Base-by-base conservation (phyloP, 2,888 invertebrate genomes). In the Saturnia japonica region DNA sequence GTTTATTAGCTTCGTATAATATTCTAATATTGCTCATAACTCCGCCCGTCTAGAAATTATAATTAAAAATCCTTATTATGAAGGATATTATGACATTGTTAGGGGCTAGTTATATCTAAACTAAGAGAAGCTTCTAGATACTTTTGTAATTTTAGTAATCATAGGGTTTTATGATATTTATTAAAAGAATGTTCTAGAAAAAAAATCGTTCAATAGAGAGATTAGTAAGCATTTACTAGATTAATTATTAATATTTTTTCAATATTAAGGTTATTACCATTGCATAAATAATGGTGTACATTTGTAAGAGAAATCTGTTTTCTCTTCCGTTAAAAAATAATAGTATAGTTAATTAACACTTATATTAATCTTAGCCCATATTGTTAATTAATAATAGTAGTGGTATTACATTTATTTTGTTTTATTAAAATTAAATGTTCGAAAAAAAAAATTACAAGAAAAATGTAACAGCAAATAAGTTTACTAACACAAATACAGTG, bases 11-110 rank as follows among this genome's bases (percentile, higher is more conserved):
- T n/a, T n/a, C n/a, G n/a, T n/a, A n/a, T n/a, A n/a, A n/a, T n/a
- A n/a, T n/a, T n/a, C n/a, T 4, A 60, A 14, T 28, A 60, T 60
- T 60, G 57, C 57, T 60, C 57, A 60, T 60, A 60, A 60, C 14
- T 60, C 57, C 57, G 57, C 57, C 57, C 57, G 25, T 25, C 14
- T 60, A 60, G 57, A 60, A 51, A 14, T 60, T 60, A 25, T 60
- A 60, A 14, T 11, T 22, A 28, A 60, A 14, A 60, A 28, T 28
- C 57, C 28, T 60, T 14, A 28, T 12, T 60, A 28, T 28, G 16
- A 60, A 14, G 57, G 28, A 54, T 54, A 54, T 54, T 54, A 54
- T 60, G 25, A 60, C 1, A 60, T 60, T 14, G 14, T 60, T 60
- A 60, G 57, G 57, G 28, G 57, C 57, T 60, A 60, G 11, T 60